Base-by-base conservation (phyloP, 2,797 vertebrate species). In the Meda fulgida region DNA sequence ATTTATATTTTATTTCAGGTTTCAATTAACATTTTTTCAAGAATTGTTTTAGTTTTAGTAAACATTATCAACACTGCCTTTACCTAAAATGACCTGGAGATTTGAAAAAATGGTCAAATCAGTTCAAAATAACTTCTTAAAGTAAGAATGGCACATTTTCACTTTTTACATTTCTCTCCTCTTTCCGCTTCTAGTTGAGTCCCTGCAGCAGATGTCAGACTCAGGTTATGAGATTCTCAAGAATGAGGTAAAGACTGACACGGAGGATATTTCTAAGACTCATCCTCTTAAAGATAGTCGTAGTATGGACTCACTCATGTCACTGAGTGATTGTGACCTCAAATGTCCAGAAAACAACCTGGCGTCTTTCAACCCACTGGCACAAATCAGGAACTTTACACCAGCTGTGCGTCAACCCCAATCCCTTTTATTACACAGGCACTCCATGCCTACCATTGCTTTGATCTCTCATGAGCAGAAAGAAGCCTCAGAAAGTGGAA, bases 141-240 rank as follows among this genome's bases (percentile, higher is more conserved):
- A 78, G 38, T 23, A 79, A 48, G 6, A 34, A 38, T 7, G 16
- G 13, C n/a, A 40, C 18, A 82, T 58, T 38, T 48, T 48, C 26
- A 31, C 43, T 34, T 11, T 13, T 26, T 48, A 23, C 43, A 38
- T 34, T 8, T 58, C 7, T 80, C 63, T 38, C 26, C 6, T 55
- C 46, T 36, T 75, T 51, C 48, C 29, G 0, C 53, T 26, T 38
- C 78, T 92, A 98, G 97, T 97, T 85, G 94, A 93, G 38, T 96
- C 96, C 38, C 97, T 96, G 83, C 97, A 97, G 89, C 97, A 97
- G 89, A 94, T 97, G 94, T 97, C 97, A 8, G 97, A 98, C 92
- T 98, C 97, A 3, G 99, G 97, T 63, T 99, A 98, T 0, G 96
- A 98, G 93, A 98, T 97, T 88, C 92, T 98, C 88, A 97, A 99